phyloP scores from a whole-genome alignment of 2,888 invertebrate species.

The Listrodromus nycthemerus region DNA sequence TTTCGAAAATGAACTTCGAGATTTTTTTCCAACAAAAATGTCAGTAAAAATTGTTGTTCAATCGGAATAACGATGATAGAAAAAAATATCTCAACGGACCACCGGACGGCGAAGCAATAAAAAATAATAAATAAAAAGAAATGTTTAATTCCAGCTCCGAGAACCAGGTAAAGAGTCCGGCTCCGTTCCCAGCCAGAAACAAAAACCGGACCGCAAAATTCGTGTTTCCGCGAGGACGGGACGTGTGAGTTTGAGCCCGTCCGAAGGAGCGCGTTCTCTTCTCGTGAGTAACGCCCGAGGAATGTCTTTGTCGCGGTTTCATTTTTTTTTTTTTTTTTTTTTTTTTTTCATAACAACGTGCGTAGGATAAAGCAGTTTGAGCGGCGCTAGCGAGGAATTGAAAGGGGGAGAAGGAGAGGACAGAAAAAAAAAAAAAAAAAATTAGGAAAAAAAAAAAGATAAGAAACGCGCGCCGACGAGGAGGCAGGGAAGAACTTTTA shows the following conservation, averaged over 20 bases:
- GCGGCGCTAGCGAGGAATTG: neutral
- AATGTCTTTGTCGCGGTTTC: constrained; percentile 74
- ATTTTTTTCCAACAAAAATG: neutral
- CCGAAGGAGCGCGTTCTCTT: constrained; percentile 48
- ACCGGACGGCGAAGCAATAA: neutral
- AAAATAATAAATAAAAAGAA: neutral
- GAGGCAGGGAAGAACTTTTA: constrained; percentile 37
- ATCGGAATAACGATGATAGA: neutral
- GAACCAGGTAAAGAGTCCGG: neutral
- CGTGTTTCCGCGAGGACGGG: constrained; percentile 51
- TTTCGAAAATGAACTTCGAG: too few species aligned
- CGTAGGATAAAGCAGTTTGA: constrained; percentile 2
- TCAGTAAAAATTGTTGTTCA: neutral
- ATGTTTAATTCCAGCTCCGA: neutral
- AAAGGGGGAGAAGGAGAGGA: constrained; percentile 9
- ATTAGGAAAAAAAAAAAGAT: constrained; percentile 41
- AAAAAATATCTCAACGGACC: neutral
- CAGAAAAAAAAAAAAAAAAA: constrained; percentile 9
- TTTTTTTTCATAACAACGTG: constrained; percentile 21
- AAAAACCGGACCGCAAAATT: constrained; percentile 63
- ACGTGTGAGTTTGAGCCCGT: constrained; percentile 65
- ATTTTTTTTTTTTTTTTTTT: constrained; percentile 45
- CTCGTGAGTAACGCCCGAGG: constrained; percentile 73
- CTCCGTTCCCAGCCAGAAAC: neutral
- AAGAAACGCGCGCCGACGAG: constrained; percentile 23